Evolutionary conservation across 2,888 invertebrate genomes (phyloP), one percentile per base, ranked within the genome.

Genomic region (Cryptocephalus moraei): DNA sequence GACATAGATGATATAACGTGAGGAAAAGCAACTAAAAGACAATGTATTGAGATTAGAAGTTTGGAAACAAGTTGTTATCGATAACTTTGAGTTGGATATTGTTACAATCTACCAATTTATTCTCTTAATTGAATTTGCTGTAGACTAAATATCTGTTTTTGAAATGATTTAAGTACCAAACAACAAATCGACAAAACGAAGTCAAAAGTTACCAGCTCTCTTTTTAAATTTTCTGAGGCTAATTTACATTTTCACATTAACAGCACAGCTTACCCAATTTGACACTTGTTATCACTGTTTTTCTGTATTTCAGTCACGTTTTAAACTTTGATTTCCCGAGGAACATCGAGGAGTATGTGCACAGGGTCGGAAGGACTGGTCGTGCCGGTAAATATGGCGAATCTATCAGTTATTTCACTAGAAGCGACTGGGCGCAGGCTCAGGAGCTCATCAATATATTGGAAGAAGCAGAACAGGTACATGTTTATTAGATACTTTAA

Each of bases 311-410:
- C 63, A 82, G 82, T 9, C 79, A 92, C 69, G 92, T 96, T 1
- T 73, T 94, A 31, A 96, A 96, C 69, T 89, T 82, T 60, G 95
- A 96, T 69, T 94, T 95, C 62, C 95, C 95, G 0, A 78, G 85
- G 11, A 91, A 93, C 61, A 91, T 95, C 60, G 95, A 95, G 67
- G 95, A 96, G 62, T 96, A 95, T 71, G 92, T 92, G 0, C 95
- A 96, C 66, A 78, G 95, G 50, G 91, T 96, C n/a, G 95, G 95
- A 0, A 79, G 96, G 50, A 96, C 95, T 0, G 96, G 95, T 0
- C 78, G 95, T 48, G 95, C 96, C 11, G 95, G 95, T 11, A 80
- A 80, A 49, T 80, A 78, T 0, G 95, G 96, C 0, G 81, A 81
- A 45, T 84, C 93, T 0, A 79, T 94, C 33, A 88, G 91, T 46